Evolutionary conservation across 2,113 vertebrate species (phyloP).

Genomic region (Sinocyclocheilus grahami): DNA sequence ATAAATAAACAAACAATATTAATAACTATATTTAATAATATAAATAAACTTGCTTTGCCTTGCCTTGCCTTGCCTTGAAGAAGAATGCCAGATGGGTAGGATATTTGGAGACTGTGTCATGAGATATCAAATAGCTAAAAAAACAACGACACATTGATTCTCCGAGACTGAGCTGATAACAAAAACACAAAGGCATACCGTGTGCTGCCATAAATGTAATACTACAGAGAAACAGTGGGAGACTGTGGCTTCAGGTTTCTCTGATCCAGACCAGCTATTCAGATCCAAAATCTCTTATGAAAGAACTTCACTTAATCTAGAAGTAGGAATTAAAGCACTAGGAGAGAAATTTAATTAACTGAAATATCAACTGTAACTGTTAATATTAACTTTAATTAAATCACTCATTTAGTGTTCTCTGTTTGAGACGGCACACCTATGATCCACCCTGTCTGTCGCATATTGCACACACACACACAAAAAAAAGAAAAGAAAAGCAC

Average conservation of each 20-base stretch:
- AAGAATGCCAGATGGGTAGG: neutral
- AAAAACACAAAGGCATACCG: conserved; percentile 37
- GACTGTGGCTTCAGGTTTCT: neutral
- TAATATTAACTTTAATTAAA: neutral
- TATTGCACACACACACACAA: neutral
- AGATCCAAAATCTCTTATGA: conserved; percentile 5
- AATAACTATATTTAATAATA: neutral
- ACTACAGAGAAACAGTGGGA: conserved; percentile 22
- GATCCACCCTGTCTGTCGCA: neutral
- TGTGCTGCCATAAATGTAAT: conserved; percentile 32
- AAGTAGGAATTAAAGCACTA: neutral
- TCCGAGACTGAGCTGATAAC: conserved; percentile 17
- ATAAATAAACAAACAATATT: no score
- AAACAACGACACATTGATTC: conserved; percentile 34
- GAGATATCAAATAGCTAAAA: conserved; percentile 27
- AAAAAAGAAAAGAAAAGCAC: neutral
- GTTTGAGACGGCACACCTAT: neutral
- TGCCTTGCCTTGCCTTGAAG: neutral
- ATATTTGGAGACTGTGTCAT: conserved; percentile 30
- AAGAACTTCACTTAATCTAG: neutral
- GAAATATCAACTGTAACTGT: neutral
- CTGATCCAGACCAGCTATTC: neutral
- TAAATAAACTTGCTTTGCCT: neutral
- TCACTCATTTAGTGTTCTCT: neutral
- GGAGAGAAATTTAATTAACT: neutral